A percentile compares a stretch with the other conserved stretches of the same genome.
phyloP scores from a whole-genome alignment of 2,797 vertebrate species.

The Eulemur rubriventer region DNA sequence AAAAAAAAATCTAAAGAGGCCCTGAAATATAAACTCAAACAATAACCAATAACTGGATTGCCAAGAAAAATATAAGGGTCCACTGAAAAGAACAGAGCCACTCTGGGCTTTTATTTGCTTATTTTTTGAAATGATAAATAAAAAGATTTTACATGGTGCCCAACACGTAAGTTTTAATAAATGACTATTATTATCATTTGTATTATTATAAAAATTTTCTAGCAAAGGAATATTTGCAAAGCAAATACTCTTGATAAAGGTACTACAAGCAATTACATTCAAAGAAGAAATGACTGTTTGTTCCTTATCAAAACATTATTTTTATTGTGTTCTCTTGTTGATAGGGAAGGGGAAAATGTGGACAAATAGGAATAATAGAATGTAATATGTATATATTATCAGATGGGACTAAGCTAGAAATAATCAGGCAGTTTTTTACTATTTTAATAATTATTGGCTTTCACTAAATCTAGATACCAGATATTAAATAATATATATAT shows the following conservation, averaged over 20 bases:
- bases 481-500: not conserved
- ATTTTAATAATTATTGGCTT: constrained; percentile 20
- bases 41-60: not conserved
- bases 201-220: not conserved
- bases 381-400: not conserved
- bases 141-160: not conserved
- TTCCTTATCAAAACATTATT: not conserved
- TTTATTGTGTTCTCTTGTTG: not conserved
- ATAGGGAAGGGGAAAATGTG: not conserved
- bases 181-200: not conserved
- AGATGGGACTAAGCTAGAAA: not conserved
- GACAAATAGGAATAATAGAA: not conserved
- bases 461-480: not conserved
- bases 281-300: not conserved
- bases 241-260: not conserved
- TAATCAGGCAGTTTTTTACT: not conserved
- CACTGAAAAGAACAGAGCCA: not conserved
- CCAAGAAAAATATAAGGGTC: not conserved
- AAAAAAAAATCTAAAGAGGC: not conserved
- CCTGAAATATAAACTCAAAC: not conserved
- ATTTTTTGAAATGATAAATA: constrained; percentile 16
- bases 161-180: not conserved
- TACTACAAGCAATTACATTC: not conserved
- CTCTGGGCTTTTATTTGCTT: not conserved
- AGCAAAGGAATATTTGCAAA: constrained; percentile 39